These are phyloP conservation scores for Cremastinae sp. DNA, from an alignment of 2,888 invertebrate genomes.

Conservation along the genomic window DNA sequence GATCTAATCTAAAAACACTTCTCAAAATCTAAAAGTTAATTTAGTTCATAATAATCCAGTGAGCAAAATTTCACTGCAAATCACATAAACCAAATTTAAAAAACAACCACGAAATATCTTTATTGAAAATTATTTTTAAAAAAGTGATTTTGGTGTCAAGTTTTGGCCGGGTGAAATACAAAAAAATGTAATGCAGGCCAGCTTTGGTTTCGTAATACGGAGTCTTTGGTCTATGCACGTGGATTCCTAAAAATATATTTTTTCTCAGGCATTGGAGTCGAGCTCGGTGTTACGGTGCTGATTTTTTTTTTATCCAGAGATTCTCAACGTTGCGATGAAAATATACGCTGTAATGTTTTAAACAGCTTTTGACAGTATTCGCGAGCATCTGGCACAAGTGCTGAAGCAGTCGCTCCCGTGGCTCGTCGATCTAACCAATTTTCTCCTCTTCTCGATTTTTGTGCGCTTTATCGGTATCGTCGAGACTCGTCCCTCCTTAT, in stretches of 20 bases:
- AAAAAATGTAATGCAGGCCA: slow-evolving; percentile 5
- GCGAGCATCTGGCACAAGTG: slow-evolving; percentile 61
- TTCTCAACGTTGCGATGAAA: slow-evolving; percentile 14
- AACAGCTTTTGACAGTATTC: slow-evolving; percentile 54
- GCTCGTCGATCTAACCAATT: slow-evolving; percentile 59
- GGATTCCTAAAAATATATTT: slow-evolving; percentile 49
- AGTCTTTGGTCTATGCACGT: slow-evolving; percentile 32
- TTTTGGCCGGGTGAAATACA: slow-evolving; percentile 4
- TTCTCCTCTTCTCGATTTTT: slow-evolving; percentile 41
- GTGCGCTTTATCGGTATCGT: slow-evolving; percentile 38
- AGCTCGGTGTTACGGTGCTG: not conserved
- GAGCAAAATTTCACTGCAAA: no score
- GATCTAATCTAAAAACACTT: no score
- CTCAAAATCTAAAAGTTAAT: no score
- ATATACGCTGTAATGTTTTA: slow-evolving; percentile 21
- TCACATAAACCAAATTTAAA: no score
- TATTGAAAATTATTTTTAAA: not conserved
- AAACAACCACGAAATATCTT: no score
- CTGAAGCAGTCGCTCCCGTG: slow-evolving; percentile 61
- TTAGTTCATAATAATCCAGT: no score
- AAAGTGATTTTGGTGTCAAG: not conserved
- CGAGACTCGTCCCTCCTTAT: slow-evolving; percentile 48
- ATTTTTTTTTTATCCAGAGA: slow-evolving; percentile 2
- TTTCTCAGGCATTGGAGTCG: slow-evolving; percentile 19
- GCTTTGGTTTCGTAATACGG: slow-evolving; percentile 40